Evolutionary conservation across 2,888 invertebrate genomes (phyloP).

Genomic region (Ophion slaviceki): DNA sequence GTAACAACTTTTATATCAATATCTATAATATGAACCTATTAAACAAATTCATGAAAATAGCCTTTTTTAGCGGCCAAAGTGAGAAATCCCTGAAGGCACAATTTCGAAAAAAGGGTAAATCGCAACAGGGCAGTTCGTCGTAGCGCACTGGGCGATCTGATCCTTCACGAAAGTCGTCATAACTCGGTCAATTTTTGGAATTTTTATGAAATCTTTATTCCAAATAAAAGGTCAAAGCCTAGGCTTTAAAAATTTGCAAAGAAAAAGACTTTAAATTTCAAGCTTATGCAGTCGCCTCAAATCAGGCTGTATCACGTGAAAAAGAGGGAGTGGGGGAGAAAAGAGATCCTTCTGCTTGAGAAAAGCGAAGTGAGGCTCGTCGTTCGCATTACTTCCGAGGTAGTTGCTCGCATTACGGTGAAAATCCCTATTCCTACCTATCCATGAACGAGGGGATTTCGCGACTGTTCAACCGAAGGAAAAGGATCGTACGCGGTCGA

Average conservation of each 20-base stretch:
- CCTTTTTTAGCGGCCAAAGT: no score
- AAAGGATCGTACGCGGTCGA: constrained; percentile 62
- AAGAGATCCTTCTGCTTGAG: constrained; percentile 44
- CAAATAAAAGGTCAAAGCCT: no score
- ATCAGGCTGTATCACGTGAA: neutral
- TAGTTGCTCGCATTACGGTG: constrained; percentile 66
- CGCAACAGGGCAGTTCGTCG: no score
- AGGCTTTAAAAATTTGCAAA: neutral
- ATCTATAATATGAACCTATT: no score
- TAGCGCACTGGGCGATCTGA: no score
- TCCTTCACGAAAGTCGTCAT: no score
- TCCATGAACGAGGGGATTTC: constrained; percentile 41
- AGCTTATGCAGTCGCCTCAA: neutral
- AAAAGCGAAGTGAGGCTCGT: constrained; percentile 49
- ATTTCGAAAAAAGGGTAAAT: no score
- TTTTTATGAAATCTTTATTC: no score
- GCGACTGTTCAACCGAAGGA: constrained; percentile 56
- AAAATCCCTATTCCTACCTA: constrained; percentile 44
- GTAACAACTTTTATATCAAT: no score
- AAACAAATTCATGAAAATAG: no score
- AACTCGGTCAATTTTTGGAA: no score
- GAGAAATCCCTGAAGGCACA: no score
- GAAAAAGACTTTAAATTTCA: neutral
- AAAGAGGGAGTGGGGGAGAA: neutral
- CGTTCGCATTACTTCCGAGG: constrained; percentile 65